Evolutionary conservation across 2,113 vertebrate genomes (phyloP).

Genomic region (Oncorhynchus gorbuscha): DNA sequence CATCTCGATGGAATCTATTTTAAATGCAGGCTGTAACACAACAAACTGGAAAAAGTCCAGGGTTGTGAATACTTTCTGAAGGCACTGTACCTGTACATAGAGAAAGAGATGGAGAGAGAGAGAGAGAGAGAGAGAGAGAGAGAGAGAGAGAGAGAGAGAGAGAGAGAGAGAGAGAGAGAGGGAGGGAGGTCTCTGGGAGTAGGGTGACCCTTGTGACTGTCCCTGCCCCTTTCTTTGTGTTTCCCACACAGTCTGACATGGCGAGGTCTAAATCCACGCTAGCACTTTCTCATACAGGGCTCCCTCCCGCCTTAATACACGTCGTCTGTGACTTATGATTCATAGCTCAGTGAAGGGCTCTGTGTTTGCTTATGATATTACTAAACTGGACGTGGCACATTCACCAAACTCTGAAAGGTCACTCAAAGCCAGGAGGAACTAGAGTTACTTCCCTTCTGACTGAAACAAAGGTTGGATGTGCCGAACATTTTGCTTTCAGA

Average conservation of each 20-base stretch:
- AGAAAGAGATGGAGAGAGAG: not conserved
- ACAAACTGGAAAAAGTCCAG: too few relatives aligned
- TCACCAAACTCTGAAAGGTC: constrained; percentile 28
- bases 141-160: not conserved
- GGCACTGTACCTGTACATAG: too few relatives aligned
- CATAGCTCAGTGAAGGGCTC: constrained; percentile 78
- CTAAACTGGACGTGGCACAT: constrained; percentile 76
- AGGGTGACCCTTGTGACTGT: constrained; percentile 74
- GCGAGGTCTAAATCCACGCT: constrained; percentile 67
- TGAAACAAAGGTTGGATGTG: not conserved
- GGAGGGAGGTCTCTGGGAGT: constrained; percentile 73
- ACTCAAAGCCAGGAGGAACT: too few relatives aligned
- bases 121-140: too few relatives aligned
- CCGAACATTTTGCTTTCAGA: not conserved
- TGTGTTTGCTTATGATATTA: constrained; percentile 76
- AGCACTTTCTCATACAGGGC: constrained; percentile 35
- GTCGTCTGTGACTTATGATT: constrained; percentile 66
- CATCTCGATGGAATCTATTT: too few relatives aligned
- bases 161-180: not conserved
- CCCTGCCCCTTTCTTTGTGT: constrained; percentile 77
- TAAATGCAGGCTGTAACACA: too few relatives aligned
- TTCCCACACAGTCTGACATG: constrained; percentile 83
- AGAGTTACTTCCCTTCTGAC: not conserved
- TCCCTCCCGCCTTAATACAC: constrained; percentile 4
- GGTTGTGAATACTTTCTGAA: too few relatives aligned